Conservation (phyloP, 1,140 invertebrate species). For the Thaumatotibia leucotreta region DNA sequence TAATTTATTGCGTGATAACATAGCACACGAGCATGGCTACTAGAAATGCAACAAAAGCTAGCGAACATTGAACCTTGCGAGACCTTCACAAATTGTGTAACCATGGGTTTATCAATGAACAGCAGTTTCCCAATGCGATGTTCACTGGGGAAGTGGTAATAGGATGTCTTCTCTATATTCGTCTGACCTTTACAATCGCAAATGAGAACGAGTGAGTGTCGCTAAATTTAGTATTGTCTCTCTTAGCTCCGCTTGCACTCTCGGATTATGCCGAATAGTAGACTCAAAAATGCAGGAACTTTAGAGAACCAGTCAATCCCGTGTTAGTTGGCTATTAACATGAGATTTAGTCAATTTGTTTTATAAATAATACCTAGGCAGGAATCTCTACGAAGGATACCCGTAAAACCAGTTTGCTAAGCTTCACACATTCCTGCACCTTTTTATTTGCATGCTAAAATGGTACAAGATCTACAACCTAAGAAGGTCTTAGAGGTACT, state of each 20-base stretch:
- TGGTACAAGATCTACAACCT: not conserved
- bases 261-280: no score
- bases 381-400: not conserved
- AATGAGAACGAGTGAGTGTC: not conserved
- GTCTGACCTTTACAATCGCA: not conserved
- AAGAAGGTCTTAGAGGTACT: not conserved
- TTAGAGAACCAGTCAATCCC: no score
- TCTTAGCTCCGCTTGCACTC: not conserved
- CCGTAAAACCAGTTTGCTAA: not conserved
- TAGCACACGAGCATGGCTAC: not conserved
- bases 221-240: constrained; percentile 3
- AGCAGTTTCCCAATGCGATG: not conserved
- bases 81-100: constrained; percentile 4
- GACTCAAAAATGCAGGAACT: no score
- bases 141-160: not conserved
- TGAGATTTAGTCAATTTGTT: no score
- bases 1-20: not conserved
- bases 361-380: not conserved
- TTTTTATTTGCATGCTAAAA: not conserved
- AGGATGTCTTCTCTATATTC: not conserved
- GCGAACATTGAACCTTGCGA: not conserved
- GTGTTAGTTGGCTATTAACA: no score
- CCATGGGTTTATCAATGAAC: not conserved
- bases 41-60: not conserved
- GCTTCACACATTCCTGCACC: not conserved